Percentiles rank a stretch among this genome's conserved stretches.
phyloP scores from a whole-genome alignment of 2,113 vertebrate species.

The Dromaius novaehollandiae region DNA sequence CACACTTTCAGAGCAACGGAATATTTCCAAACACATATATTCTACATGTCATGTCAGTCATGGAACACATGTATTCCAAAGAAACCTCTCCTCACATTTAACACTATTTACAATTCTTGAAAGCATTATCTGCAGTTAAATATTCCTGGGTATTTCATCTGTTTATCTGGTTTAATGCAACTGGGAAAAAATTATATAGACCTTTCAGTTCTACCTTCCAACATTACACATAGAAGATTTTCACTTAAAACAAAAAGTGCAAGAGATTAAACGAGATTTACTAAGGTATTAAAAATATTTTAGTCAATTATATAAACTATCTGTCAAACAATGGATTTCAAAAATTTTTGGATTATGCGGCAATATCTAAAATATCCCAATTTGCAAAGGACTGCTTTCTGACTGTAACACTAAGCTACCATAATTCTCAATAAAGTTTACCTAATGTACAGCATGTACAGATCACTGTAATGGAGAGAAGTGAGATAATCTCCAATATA shows the following conservation, averaged over 20 bases:
- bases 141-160: not conserved
- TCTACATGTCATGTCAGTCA: not conserved
- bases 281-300: not conserved
- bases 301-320: not conserved
- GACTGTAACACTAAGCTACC: not conserved
- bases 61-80: fast-evolving
- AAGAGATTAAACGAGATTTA: not conserved
- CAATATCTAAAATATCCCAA: not conserved
- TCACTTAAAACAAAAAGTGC: not conserved
- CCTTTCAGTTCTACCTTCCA: not conserved
- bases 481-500: not conserved
- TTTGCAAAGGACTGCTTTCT: not conserved
- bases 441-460: not conserved
- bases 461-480: not conserved
- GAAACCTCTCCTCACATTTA: not conserved
- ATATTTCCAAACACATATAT: not conserved
- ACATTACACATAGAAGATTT: not conserved
- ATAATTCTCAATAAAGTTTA: fast-evolving
- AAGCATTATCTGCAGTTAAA: not conserved
- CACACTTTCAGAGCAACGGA: not conserved
- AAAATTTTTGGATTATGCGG: not conserved
- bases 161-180: not conserved
- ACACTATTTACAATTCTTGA: not conserved
- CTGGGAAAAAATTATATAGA: not conserved
- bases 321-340: not conserved